Evolutionary conservation across 2,113 vertebrate species (phyloP), one percentile per base, ranked within the genome.

Genomic region (Scalopus aquaticus): DNA sequence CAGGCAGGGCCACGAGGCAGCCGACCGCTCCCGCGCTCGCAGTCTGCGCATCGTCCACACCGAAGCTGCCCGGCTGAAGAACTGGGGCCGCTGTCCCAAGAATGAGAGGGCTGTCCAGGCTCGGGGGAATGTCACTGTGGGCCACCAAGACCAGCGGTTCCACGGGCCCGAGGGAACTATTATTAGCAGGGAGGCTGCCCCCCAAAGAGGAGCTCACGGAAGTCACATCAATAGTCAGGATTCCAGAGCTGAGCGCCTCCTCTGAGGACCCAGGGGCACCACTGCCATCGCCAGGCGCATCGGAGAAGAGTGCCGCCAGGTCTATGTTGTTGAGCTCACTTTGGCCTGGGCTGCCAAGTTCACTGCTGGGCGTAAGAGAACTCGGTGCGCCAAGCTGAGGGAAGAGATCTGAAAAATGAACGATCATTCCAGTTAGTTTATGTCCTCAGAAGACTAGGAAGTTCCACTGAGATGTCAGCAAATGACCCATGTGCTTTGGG

Each of bases 111-210:
- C 98, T 98, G 85, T 99, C 99, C 96, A 99, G 97, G 90, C 98
- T 97, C 3, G 99, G 98, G 0, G 98, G 96, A 65, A 99, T 98
- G 76, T 99, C 99, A 0, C 97, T 96, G 62, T 98, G 98, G 0
- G 99, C 96, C 87, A 99, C 98, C 93, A 99, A 97, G 49, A 99
- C 99, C 44, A 99, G 98, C 1, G 99, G 99, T 96, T 99, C 99
- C 6, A 98, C 98, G 70, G 99, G 99, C 82, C 98, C 98, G n/a
- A 99, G 69, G 8, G 99, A 97, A 79, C 67, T 97, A 95, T 69
- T 96, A 72, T 42, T 90, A 8, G 97, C 94, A 5, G 98, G 97
- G 12, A 98, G 95, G 89, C 51, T 97, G 26, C 98, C 98, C 17
- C 98, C 98, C 0, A 99, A 98, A 0, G 99, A 97, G 0, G 99